Conservation (phyloP, 1,140 invertebrate species). For the Callitettix versicolor region DNA sequence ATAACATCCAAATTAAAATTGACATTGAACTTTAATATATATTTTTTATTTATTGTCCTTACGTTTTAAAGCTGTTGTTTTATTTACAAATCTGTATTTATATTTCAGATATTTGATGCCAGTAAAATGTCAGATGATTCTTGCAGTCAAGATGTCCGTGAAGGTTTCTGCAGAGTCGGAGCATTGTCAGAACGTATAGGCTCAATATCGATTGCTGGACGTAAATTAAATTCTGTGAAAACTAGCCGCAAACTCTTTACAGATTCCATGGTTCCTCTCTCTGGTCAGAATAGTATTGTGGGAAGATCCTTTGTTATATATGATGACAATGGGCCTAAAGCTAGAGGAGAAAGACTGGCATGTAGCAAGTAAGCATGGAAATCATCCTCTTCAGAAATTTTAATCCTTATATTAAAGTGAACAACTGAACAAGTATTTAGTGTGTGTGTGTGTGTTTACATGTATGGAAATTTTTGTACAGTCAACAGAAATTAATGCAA, state of each 20-base stretch:
- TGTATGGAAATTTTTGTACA: no score
- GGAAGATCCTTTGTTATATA: slow-evolving; percentile 80
- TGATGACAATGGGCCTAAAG: slow-evolving; percentile 75
- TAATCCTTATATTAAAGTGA: no score
- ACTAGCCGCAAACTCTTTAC: slow-evolving; percentile 67
- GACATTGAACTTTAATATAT: no score
- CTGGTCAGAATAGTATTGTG: slow-evolving; percentile 61
- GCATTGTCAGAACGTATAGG: slow-evolving; percentile 48
- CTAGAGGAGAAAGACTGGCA: slow-evolving; percentile 74
- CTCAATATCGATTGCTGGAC: slow-evolving; percentile 59
- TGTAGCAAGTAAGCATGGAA: slow-evolving; percentile 69
- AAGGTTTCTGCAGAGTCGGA: slow-evolving; percentile 31
- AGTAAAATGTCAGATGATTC: slow-evolving; percentile 8
- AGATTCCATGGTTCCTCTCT: slow-evolving; percentile 64
- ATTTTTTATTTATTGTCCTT: no score
- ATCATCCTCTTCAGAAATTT: no score
- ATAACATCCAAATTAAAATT: no score
- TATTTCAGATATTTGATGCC: slow-evolving; percentile 3
- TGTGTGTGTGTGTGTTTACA: no score
- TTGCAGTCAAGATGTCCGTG: neutral
- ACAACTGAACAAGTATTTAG: no score
- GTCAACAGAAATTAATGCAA: no score
- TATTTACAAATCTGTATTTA: no score
- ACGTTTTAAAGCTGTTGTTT: no score
- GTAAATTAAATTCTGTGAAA: slow-evolving; percentile 45